phyloP scores from a whole-genome alignment of 2,888 invertebrate genomes.

The Pollenia amentaria region DNA sequence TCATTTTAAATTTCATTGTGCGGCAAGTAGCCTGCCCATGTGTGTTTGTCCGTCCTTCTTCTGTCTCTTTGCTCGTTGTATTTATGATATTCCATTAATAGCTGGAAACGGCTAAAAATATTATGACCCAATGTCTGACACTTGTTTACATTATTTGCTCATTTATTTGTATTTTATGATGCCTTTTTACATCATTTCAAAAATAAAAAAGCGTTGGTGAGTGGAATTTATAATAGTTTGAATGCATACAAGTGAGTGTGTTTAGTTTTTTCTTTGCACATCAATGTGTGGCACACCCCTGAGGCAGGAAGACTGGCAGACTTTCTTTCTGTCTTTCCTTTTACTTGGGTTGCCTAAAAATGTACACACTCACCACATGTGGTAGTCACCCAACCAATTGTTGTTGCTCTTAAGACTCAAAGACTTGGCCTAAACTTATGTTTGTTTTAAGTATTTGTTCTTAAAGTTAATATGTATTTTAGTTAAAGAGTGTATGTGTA shows the following conservation, averaged over 20 bases:
- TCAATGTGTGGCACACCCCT: constrained; percentile 47
- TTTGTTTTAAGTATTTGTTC: constrained; percentile 1
- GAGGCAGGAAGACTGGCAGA: constrained; percentile 40
- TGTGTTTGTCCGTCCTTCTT: neutral
- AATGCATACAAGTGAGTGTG: neutral
- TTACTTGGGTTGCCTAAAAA: constrained; percentile 32
- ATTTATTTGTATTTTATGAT: constrained; percentile 61
- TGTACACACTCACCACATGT: constrained; percentile 66
- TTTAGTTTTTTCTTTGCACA: constrained; percentile 9
- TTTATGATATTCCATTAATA: constrained; percentile 43
- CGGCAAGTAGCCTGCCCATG: neutral
- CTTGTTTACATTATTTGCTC: constrained; percentile 57
- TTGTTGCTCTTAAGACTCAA: constrained; percentile 2
- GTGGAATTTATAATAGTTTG: constrained; percentile 40
- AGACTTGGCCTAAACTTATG: constrained; percentile 5
- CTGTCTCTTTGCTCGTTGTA: neutral
- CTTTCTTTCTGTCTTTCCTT: constrained; percentile 35
- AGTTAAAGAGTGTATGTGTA: neutral
- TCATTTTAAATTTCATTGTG: constrained; percentile 29
- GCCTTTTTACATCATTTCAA: constrained; percentile 38
- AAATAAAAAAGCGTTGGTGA: neutral
- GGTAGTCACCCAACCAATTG: constrained; percentile 57
- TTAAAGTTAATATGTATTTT: constrained; percentile 15
- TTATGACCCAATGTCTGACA: constrained; percentile 70
- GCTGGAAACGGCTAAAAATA: constrained; percentile 37